Evolutionary conservation across 2,888 invertebrate species (phyloP).

Genomic region (Phasia obesa): DNA sequence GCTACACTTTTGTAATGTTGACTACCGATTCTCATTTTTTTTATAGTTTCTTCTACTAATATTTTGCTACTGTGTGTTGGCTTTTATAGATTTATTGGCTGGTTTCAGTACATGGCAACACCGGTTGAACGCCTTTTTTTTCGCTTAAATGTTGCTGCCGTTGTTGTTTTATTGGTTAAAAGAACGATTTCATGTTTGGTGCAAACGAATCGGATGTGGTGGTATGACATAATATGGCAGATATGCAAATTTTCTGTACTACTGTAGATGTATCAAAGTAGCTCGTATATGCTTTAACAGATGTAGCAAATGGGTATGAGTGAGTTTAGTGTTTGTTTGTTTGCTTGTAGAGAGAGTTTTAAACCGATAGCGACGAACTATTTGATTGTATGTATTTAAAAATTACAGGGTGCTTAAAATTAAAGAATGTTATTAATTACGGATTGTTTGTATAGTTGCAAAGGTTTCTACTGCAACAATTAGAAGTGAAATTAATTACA

Average conservation of each 20-base stretch:
- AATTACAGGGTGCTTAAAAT: slow-evolving; percentile 66
- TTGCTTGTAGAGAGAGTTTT: slow-evolving; percentile 33
- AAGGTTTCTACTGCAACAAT: slow-evolving; percentile 16
- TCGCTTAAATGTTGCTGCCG: not conserved
- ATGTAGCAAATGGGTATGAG: slow-evolving; percentile 29
- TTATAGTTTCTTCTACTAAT: slow-evolving; percentile 69
- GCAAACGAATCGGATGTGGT: slow-evolving; percentile 76
- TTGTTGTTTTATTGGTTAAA: slow-evolving; percentile 58
- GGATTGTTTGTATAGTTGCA: slow-evolving; percentile 11
- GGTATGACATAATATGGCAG: slow-evolving; percentile 73
- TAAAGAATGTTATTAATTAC: slow-evolving; percentile 52
- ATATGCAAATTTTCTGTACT: slow-evolving; percentile 71
- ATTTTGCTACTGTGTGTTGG: slow-evolving; percentile 44
- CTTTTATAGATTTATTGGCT: slow-evolving; percentile 68
- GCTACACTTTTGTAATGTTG: slow-evolving; percentile 64
- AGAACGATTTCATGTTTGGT: slow-evolving; percentile 74
- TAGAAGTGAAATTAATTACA: slow-evolving; percentile 41
- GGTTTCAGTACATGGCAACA: slow-evolving; percentile 66
- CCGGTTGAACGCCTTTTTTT: slow-evolving; percentile 66
- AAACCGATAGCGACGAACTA: slow-evolving; percentile 47
- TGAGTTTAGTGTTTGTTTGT: slow-evolving; percentile 31
- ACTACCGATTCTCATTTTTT: slow-evolving; percentile 50
- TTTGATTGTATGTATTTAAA: slow-evolving; percentile 54
- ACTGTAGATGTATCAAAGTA: not conserved
- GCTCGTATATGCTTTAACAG: slow-evolving; percentile 41